Evolutionary conservation across 1,140 invertebrate genomes (phyloP), one percentile per base, ranked within the genome.

Genomic region (Drosophila ironensis): DNA sequence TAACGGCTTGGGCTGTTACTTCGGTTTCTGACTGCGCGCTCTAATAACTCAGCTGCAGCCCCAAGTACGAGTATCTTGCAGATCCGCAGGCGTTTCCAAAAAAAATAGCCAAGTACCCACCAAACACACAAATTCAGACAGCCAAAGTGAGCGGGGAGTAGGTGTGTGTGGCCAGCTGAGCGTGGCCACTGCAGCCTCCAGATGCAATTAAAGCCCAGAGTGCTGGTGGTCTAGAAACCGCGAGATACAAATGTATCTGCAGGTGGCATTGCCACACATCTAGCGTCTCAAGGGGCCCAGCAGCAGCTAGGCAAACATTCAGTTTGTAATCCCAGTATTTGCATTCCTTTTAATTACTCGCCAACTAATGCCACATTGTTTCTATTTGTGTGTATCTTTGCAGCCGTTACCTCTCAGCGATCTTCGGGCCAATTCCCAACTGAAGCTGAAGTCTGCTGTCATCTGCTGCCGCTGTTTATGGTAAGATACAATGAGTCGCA

Each of bases 401-500:
- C 27, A 16, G 14, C 51, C 64, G 78, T 71, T 67, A 40, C 56
- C 51, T 27, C 60, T 27, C 60, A 40, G 17, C 56, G 3, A 25
- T 44, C 56, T 41, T 33, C 1, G 54, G 35, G 35, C 56, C 45
- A 30, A 41, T 40, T 40, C 56, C 22, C 30, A 52, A 40, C 51
- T 63, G 33, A n/a, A n/a, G n/a, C n/a, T n/a, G 51, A 33, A 30
- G 9, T 33, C 4, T 33, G 52, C 67, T 57, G 68, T 46, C 48
- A 50, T 53, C 37, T 70, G 72, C 66, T 76, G 76, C 60, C 54
- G 72, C 72, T 86, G 80, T 84, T 84, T 84, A 84, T 84, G 78
- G 78, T 84, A 25, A 84, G 78, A 77, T 30, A 4, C 2, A 22
- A 5, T 16, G 14, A 17, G 33, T 2, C 7, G 56, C 63, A 70